phyloP scores from a whole-genome alignment of 2,113 vertebrate genomes.

The Laticauda colubrina region DNA sequence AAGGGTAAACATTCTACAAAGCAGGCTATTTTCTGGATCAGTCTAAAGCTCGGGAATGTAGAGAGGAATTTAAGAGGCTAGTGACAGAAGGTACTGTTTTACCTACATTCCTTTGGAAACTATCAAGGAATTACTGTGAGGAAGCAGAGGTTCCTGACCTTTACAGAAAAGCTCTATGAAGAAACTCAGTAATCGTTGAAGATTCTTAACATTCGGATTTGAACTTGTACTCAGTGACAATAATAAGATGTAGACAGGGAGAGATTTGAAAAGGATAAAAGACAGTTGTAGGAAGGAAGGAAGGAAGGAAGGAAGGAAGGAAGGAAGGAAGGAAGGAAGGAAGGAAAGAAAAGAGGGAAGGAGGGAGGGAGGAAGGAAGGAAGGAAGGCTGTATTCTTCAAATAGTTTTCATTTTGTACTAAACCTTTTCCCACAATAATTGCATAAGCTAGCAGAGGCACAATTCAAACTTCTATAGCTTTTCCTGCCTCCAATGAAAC shows the following conservation, averaged over 20 bases:
- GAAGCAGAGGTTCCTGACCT: conserved; percentile 13
- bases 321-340: not conserved
- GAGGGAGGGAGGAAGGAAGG: not conserved
- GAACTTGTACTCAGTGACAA: not conserved
- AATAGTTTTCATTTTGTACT: not conserved
- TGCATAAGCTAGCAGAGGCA: not conserved
- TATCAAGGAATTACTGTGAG: conserved; percentile 17
- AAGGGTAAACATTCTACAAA: conserved; percentile 23
- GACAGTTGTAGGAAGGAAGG: not conserved
- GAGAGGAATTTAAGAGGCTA: conserved; percentile 31
- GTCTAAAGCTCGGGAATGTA: conserved; percentile 18
- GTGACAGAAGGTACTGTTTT: conserved; percentile 25
- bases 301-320: not conserved
- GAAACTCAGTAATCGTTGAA: not conserved
- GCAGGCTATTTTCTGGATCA: conserved; percentile 27
- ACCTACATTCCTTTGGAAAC: conserved; percentile 29
- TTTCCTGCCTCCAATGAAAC: not conserved
- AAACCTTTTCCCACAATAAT: not conserved
- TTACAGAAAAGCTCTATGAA: not conserved
- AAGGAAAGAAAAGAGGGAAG: not conserved
- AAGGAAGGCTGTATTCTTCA: not conserved
- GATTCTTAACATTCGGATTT: not conserved
- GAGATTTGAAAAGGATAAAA: not conserved
- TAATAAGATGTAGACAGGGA: conserved; percentile 1
- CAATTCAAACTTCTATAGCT: not conserved